Evolutionary conservation across 2,888 invertebrate species (phyloP).

Genomic region (Formica aserva): DNA sequence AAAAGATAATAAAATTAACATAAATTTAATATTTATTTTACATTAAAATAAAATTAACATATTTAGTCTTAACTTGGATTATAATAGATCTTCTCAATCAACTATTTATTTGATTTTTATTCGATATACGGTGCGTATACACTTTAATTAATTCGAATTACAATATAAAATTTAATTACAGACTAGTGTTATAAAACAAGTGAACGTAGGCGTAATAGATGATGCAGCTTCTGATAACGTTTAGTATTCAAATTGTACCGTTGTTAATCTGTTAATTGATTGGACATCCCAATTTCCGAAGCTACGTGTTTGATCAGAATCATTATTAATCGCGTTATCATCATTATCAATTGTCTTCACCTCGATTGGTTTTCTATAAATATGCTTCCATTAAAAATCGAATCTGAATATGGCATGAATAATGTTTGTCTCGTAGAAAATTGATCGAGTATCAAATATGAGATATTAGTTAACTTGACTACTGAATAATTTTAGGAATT

Average conservation of each 20-base stretch:
- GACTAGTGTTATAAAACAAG: not conserved
- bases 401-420: not conserved
- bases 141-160: constrained; percentile 11
- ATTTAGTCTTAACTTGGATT: not conserved
- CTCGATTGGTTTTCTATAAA: constrained; percentile 12
- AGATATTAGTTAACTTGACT: not conserved
- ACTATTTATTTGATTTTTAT: not conserved
- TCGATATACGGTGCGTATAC: not conserved
- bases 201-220: not conserved
- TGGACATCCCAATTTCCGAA: not conserved
- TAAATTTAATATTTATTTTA: too few species aligned
- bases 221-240: not conserved
- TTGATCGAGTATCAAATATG: not conserved
- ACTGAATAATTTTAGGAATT: not conserved
- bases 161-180: constrained; percentile 25
- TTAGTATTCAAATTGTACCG: constrained; percentile 10
- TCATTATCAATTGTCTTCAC: not conserved
- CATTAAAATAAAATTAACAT: constrained; percentile 7
- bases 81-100: not conserved
- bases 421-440: not conserved
- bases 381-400: not conserved
- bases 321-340: not conserved
- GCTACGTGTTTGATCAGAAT: not conserved
- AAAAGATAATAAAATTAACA: constrained; percentile 1
- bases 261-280: constrained; percentile 20